Evolutionary conservation across 2,113 vertebrate species (phyloP), one percentile per base, ranked within the genome.

Genomic region (Delphinus delphis): DNA sequence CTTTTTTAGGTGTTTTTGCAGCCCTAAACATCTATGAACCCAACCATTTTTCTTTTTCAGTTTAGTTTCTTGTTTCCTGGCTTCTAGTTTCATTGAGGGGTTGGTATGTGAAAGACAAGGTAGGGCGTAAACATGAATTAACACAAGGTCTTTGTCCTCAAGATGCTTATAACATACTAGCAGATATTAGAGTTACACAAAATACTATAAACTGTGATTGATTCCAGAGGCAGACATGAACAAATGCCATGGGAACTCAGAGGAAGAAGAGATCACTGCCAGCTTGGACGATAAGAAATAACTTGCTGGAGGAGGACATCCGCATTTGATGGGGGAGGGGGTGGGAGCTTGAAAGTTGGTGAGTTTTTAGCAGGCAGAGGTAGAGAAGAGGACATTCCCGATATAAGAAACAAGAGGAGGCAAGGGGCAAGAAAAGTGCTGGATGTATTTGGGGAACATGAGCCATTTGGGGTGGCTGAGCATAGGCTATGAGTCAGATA

Each of bases 11-110:
- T 83, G 17, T 94, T 93, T 88, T 88, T 93, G 41, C 10, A 93
- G 38, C 14, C 23, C n/a, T 31, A 90, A 31, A 79, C 26, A 58
- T 85, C 26, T 77, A 44, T 67, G 71, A 85, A 86, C 14, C n/a
- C 58, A 85, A 67, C 26, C 13, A 77, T 53, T 90, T 95, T 87
- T 74, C 14, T 38, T 89, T 89, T 90, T 68, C 63, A 85, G 44
- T 96, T 67, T 92, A 77, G 50, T 73, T 90, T 60, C 18, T 84
- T 80, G 50, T 74, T 88, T 90, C 85, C 38, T 82, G 91, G 44
- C 36, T 95, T 97, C 65, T 90, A 63, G 26, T 55, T 86, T 94
- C 82, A 68, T 23, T 70, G 79, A 88, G 44, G 65, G 26, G 25
- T 58, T 83, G 36, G 82, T 89, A 87, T 63, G 36, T 71, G 7